Evolutionary conservation across 1,140 invertebrate species (phyloP).

Genomic region (Theocolax elegans): DNA sequence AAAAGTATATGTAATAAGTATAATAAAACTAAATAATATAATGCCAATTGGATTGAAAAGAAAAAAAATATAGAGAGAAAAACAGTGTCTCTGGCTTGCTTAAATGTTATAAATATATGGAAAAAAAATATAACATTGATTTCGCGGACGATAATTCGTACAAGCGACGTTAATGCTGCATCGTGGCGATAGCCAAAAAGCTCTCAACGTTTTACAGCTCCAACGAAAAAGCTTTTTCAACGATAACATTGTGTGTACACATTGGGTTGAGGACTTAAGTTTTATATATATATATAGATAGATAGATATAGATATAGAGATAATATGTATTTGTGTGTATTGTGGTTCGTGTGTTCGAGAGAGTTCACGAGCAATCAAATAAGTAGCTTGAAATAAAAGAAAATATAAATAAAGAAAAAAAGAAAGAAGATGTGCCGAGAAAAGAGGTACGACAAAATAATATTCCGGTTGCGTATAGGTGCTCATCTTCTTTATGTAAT

Average conservation of each 20-base stretch:
- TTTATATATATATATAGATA: neutral
- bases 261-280: neutral
- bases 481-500: too few relatives aligned
- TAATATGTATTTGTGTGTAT: neutral
- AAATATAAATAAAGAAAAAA: neutral
- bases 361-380: neutral
- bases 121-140: slow-evolving; percentile 14
- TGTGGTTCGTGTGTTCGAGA: neutral
- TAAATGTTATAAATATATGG: neutral
- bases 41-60: neutral
- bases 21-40: neutral
- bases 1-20: neutral
- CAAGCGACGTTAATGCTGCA: slow-evolving; percentile 30
- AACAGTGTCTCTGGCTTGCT: neutral
- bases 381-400: neutral
- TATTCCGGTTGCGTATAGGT: too few relatives aligned
- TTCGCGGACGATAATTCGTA: neutral
- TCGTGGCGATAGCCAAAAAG: slow-evolving; percentile 29
- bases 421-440: neutral
- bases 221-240: slow-evolving; percentile 35
- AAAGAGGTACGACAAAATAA: neutral
- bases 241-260: slow-evolving; percentile 12
- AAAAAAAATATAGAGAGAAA: too few relatives aligned
- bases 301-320: neutral
- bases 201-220: slow-evolving; percentile 32